Conservation (phyloP, 2,797 vertebrate species). For the Hylomyscus alleni region DNA sequence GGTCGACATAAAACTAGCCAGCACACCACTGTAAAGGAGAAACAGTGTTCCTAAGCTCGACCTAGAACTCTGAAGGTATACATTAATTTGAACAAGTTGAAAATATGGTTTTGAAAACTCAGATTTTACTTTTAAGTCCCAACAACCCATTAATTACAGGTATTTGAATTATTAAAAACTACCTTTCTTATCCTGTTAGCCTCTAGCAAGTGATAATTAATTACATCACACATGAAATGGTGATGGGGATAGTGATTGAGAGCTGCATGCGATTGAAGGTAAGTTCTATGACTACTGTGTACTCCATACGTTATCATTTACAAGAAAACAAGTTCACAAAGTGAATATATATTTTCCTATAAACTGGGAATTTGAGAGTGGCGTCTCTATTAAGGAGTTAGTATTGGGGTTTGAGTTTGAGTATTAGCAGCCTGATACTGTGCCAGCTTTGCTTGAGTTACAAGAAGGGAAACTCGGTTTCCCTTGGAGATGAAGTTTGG, state of each 20-base stretch:
- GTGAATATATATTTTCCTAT: background rate
- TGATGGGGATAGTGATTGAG: background rate
- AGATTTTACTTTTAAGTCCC: conserved; percentile 13
- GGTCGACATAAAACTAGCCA: background rate
- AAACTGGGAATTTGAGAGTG: background rate
- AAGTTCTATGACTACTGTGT: background rate
- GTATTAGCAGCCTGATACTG: background rate
- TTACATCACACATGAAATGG: background rate
- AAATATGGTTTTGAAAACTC: background rate
- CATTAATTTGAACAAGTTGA: conserved; percentile 35
- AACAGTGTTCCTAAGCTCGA: background rate
- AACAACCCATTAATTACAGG: background rate
- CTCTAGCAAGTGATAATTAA: background rate
- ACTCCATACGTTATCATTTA: background rate
- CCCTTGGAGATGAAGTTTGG: background rate
- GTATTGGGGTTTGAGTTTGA: background rate
- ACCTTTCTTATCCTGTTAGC: background rate
- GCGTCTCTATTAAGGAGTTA: background rate
- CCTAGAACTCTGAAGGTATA: background rate
- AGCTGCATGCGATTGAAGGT: conserved; percentile 38
- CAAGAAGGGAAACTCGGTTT: background rate
- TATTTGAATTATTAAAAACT: conserved; percentile 46
- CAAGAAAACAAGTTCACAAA: background rate
- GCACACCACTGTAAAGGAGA: conserved; percentile 16
- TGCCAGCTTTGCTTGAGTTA: background rate